Evolutionary conservation across 2,888 invertebrate species (phyloP), one percentile per base, ranked within the genome.

Genomic region (Acleris laterana): DNA sequence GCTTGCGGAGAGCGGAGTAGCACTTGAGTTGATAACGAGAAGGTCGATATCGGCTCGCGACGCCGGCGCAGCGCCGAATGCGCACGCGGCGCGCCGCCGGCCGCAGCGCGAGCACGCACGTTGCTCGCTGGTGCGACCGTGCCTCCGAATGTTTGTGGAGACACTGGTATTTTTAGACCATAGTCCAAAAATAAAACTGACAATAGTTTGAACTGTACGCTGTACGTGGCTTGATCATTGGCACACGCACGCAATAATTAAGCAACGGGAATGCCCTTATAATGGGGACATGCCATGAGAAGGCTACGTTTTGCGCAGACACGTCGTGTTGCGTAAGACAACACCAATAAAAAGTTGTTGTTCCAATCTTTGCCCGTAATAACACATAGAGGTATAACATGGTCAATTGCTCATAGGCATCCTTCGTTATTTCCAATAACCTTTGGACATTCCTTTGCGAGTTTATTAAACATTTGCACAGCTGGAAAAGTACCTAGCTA

Each of bases 11-110:
- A 68, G 71, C 69, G 59, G 71, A 71, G 80, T 86, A 87, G 88
- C 82, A 88, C 89, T 89, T 89, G 86, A 86, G 77, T 58, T 83
- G 87, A 90, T 91, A 88, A 87, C 73, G 74, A 86, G 83, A 89
- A 90, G 89, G 89, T 87, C 83, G 87, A 87, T 86, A 88, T 83
- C 84, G 77, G 77, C 78, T 72, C 69, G 62, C 56, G 51, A 50
- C 63, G 72, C 72, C 71, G 70, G 77, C 70, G 70, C 73, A 73
- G 70, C 73, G 70, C 70, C 68, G 68, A 11, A 38, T 42, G 61
- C 61, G 61, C 52, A 46, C 51, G 51, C 60, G 16, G 44, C 52
- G 57, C 22, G 28, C 25, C 42, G 62, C 22, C 13, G 13, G 44
- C 5, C 46, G 7, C 16, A 38, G 42, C 22, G 20, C 60, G 49